phyloP scores from a whole-genome alignment of 2,113 vertebrate species.

The Macquaria ambigua region DNA sequence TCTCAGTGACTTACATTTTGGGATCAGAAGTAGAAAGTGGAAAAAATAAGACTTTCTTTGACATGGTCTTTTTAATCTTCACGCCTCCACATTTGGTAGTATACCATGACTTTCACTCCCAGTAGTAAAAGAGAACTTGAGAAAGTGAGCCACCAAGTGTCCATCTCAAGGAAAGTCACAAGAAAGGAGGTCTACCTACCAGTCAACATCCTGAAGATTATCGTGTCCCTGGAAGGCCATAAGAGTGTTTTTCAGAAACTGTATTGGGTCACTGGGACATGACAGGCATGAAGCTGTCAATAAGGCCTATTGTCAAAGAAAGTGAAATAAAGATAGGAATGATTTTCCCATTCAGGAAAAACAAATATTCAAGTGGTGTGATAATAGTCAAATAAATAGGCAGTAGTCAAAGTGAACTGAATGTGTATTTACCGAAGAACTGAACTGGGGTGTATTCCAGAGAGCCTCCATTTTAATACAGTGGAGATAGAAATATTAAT shows the following conservation, averaged over 20 bases:
- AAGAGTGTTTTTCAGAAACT: constrained; percentile 63
- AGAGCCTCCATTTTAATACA: too few relatives aligned
- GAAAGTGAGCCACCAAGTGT: constrained; percentile 69
- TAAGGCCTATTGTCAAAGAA: constrained; percentile 47
- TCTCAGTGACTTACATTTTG: neutral
- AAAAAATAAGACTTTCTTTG: neutral
- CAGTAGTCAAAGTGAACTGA: neutral
- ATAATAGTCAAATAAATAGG: neutral
- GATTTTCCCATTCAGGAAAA: neutral
- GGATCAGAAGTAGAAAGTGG: neutral
- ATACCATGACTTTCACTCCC: neutral
- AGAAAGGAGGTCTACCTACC: constrained; percentile 39
- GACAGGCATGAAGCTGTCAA: constrained; percentile 58
- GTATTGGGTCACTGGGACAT: constrained; percentile 61
- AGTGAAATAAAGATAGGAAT: neutral
- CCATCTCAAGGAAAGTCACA: neutral
- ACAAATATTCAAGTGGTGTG: neutral
- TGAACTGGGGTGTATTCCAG: neutral
- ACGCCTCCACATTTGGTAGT: neutral
- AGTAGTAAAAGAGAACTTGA: constrained; percentile 28
- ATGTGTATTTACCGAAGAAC: neutral
- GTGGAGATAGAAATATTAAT: too few relatives aligned
- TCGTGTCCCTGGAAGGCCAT: constrained; percentile 50
- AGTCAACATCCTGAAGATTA: constrained; percentile 52
- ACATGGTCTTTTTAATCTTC: neutral